phyloP scores from a whole-genome alignment of 2,888 invertebrate species.

The Stegophylla sp. region DNA sequence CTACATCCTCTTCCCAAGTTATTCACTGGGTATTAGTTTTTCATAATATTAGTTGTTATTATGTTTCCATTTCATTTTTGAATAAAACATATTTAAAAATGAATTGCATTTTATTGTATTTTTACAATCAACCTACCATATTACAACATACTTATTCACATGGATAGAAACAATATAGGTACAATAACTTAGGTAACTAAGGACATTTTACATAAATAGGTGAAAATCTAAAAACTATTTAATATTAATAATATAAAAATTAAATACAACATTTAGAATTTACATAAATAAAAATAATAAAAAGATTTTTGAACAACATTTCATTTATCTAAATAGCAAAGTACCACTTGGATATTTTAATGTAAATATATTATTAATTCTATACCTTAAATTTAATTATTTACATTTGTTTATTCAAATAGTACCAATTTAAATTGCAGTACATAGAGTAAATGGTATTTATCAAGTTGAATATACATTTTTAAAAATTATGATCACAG shows the following conservation, averaged over 20 bases:
- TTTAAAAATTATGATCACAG: conserved; percentile 33
- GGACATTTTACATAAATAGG: conserved; percentile 25
- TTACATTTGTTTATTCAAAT: conserved; percentile 27
- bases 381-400: conserved; percentile 24
- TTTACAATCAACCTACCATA: conserved; percentile 25
- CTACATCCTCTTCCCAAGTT: too few species aligned
- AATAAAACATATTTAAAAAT: not conserved
- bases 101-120: conserved; percentile 22
- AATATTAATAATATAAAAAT: conserved; percentile 36
- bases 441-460: not conserved
- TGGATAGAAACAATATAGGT: conserved; percentile 31
- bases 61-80: too few species aligned
- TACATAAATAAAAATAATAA: conserved; percentile 10
- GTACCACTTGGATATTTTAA: conserved; percentile 1
- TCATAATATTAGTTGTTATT: too few species aligned
- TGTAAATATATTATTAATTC: conserved; percentile 18
- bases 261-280: conserved; percentile 25
- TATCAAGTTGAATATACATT: conserved; percentile 9
- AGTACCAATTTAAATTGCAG: conserved; percentile 26
- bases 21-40: too few species aligned
- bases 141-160: conserved; percentile 22
- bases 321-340: conserved; percentile 10
- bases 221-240: conserved; percentile 32
- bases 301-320: conserved; percentile 12
- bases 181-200: conserved; percentile 2